Base-by-base conservation (phyloP, 2,888 invertebrate genomes). In the Leptopilina syphax region DNA sequence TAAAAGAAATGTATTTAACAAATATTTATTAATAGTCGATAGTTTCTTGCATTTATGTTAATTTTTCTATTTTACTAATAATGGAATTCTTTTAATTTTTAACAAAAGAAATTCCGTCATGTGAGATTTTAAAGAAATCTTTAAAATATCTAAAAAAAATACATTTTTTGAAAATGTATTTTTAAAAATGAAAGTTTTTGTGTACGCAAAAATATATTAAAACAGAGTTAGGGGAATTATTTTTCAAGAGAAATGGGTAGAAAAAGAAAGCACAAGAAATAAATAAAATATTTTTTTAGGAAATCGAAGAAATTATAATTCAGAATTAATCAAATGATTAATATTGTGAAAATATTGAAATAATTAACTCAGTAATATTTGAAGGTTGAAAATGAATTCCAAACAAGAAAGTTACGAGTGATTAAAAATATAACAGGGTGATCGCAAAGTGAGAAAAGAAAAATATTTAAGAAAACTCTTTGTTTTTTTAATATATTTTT, bases 331-430 rank as follows among this genome's bases (percentile, higher is more conserved):
- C 44, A n/a, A 67, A 67, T 67, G n/a, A 44, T 44, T 67, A 44
- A 44, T 44, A 44, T 88, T 89, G 80, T 77, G 84, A 87, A 79
- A 65, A 44, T 44, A 44, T 44, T 50, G 10, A 50, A 12, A 50
- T 12, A 8, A 50, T 34, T 34, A 34, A 34, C 34, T 34, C 34
- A 34, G 34, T 34, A 34, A 34, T 34, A 4, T 34, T 34, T 34
- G 34, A 34, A 34, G 34, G 34, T 44, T 44, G 44, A 44, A 44
- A 8, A 8, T 44, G 8, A 44, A 44, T 44, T 44, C 1, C 6
- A 44, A 44, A 44, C 44, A 44, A 44, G 1, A 44, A 44, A 44
- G 8, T 44, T 44, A 8, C 8, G 44, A 44, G 44, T 44, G 5
- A 44, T 8, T 6, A 1, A 44, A 44, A 44, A 44, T 44, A 44